Base-by-base conservation (phyloP, 2,113 vertebrate genomes). In the Perognathus longimembris region DNA sequence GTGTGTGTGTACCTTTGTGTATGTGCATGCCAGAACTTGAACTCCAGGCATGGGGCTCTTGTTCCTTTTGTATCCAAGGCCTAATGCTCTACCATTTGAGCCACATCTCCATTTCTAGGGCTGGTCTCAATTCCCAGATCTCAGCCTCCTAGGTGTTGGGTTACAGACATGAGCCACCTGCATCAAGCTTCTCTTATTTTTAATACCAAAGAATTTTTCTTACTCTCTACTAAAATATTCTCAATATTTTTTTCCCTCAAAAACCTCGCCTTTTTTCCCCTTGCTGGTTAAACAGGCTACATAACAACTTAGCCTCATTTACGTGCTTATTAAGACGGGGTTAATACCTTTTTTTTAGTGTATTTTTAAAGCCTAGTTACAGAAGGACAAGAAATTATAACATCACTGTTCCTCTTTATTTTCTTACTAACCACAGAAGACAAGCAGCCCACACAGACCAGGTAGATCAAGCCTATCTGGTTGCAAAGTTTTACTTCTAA, bases 231-330 rank as follows among this genome's bases (percentile, higher is more conserved):
- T n/a, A 57, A 74, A 20, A 24, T 7, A 26, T 40, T 18, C 42
- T 57, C 28, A 40, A 50, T 9, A 30, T 5, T 28, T 9, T n/a
- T 24, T 57, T 63, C 28, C 84, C 71, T 86, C 64, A 59, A 95
- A 91, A 81, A 64, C n/a, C 5, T 1, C 22, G 17, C 28, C 28
- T 28, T 28, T 40, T 75, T 40, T 75, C 18, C 11, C 0, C 7
- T 63, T 12, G 32, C 32, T n/a, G 22, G 26, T 67, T 73, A 21
- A 83, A 83, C 5, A 74, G 87, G 30, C 57, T 70, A 24, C 7
- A 34, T 50, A 45, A 54, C 73, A 95, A 17, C 40, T 86, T 61
- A 87, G 93, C 38, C 57, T 87, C 45, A 38, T 38, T 71, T 80
- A 71, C 15, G 14, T 24, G 45, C 45, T 40, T 88, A 34, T 73